These are phyloP conservation scores for Peromyscus eremicus DNA, from an alignment of 2,797 vertebrate genomes.

Conservation along the genomic window DNA sequence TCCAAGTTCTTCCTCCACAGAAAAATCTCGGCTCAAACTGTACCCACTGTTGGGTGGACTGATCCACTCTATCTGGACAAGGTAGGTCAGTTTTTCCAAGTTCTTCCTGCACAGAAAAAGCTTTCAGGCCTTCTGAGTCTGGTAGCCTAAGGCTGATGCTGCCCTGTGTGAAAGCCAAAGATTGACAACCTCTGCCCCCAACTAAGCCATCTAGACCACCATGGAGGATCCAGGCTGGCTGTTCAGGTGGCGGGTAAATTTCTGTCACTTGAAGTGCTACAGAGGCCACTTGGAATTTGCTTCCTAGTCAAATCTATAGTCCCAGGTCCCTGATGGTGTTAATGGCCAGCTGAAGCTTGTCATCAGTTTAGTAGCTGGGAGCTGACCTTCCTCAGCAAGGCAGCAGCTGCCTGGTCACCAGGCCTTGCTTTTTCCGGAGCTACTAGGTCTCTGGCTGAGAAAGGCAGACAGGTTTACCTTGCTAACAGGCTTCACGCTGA, in stretches of 20 bases:
- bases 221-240: not conserved
- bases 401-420: not conserved
- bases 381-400: not conserved
- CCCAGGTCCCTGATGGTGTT: not conserved
- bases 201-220: not conserved
- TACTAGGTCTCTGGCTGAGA: not conserved
- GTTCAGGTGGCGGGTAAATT: not conserved
- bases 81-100: too few species aligned
- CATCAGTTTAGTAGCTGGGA: not conserved
- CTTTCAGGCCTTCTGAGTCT: not conserved
- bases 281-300: not conserved
- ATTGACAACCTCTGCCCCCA: not conserved
- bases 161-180: not conserved
- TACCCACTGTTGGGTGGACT: not conserved
- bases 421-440: not conserved
- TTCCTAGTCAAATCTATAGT: not conserved
- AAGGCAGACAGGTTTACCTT: not conserved
- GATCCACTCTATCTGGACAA: too few species aligned
- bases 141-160: not conserved
- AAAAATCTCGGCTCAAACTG: not conserved
- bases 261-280: not conserved
- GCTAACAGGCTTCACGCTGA: not conserved
- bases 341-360: too few species aligned
- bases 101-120: not conserved
- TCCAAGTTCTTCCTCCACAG: too few species aligned